Evolutionary conservation across 37 sponge, comb jelly and placozoan genomes (phyloP), one percentile per base, ranked within the genome.

Genomic region (Halisarca cf. caerulea): DNA sequence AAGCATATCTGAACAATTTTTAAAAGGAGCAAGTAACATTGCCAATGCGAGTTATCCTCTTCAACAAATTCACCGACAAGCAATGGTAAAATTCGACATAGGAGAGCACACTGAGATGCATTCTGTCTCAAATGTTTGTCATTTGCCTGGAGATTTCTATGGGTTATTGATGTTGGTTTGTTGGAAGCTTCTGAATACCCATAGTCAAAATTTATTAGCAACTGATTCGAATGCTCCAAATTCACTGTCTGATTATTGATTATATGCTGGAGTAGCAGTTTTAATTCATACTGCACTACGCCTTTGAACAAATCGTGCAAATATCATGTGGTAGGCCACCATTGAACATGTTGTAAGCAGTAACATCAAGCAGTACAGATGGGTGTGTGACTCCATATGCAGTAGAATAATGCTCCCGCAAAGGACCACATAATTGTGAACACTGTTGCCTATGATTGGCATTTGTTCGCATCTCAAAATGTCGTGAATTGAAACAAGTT

Each of bases 271-370:
- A 86, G 66, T 0, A 86, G 11, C 18, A 79, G 58, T 23, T 40
- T 53, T 23, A 86, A 33, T 66, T 86, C 86, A 25, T 24, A 78
- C 23, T 44, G 68, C n/a, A 33, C 86, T 33, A 86, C 41, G 3
- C 86, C 86, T 44, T 86, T 82, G 2, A 82, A 38, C n/a, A 87
- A n/a, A 38, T 87, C 88, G 33, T 82, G 88, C 88, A 87, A n/a
- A 72, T 35, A 82, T 87, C 83, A 74, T 87, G 83, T 27, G 88
- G 64, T 41, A 85, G 23, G 18, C 60, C 79, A 75, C 78, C 62
- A 9, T 38, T 41, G 34, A 78, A 38, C 45, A 87, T 7, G 35
- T 43, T 34, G 54, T 38, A 86, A 33, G 9, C 14, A 3, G 34
- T 2, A 25, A 79, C 58, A 66, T 86, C 80, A 17, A 80, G 41